These are phyloP conservation scores for Monochamus saltuarius DNA, from an alignment of 1,140 invertebrate species.

Conservation along the genomic window DNA sequence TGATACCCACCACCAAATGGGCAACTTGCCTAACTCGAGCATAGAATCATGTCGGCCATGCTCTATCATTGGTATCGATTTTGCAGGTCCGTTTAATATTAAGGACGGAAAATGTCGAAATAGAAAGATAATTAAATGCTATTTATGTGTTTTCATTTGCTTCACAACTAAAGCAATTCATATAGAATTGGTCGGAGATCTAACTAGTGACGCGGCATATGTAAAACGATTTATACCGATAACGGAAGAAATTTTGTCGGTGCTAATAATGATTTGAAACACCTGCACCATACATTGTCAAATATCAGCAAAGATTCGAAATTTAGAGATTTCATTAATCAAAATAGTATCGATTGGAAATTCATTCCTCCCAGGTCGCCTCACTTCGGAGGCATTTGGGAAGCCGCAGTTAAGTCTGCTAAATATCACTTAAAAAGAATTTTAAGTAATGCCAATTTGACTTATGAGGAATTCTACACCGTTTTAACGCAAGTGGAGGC, in stretches of 20 bases:
- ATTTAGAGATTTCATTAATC: neutral
- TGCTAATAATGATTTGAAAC: slow-evolving; percentile 3
- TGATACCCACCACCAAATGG: slow-evolving; percentile 4
- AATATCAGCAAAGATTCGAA: neutral
- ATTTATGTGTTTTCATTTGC: slow-evolving; percentile 38
- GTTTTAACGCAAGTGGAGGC: slow-evolving; percentile 44
- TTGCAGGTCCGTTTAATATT: slow-evolving; percentile 37
- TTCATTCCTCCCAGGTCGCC: slow-evolving; percentile 17
- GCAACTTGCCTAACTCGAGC: slow-evolving; percentile 10
- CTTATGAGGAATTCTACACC: slow-evolving; percentile 31
- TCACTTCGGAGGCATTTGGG: slow-evolving; percentile 20
- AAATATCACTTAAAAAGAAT: slow-evolving; percentile 15
- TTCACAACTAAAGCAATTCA: slow-evolving; percentile 35
- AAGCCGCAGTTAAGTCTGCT: slow-evolving; percentile 5
- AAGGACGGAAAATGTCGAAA: slow-evolving; percentile 31
- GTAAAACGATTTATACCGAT: neutral
- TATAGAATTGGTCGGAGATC: slow-evolving; percentile 47
- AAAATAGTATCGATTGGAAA: slow-evolving; percentile 8
- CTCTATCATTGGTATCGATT: slow-evolving; percentile 31
- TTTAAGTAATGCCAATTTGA: slow-evolving; percentile 2
- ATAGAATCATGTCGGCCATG: slow-evolving; percentile 26
- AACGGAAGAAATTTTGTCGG: slow-evolving; percentile 2
- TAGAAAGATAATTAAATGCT: slow-evolving; percentile 32
- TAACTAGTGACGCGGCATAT: slow-evolving; percentile 35
- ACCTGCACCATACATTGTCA: neutral